A percentile compares a stretch with the other conserved stretches of the same genome.
phyloP scores from a whole-genome alignment of 2,888 invertebrate genomes.

The Meliscaeva auricollis region DNA sequence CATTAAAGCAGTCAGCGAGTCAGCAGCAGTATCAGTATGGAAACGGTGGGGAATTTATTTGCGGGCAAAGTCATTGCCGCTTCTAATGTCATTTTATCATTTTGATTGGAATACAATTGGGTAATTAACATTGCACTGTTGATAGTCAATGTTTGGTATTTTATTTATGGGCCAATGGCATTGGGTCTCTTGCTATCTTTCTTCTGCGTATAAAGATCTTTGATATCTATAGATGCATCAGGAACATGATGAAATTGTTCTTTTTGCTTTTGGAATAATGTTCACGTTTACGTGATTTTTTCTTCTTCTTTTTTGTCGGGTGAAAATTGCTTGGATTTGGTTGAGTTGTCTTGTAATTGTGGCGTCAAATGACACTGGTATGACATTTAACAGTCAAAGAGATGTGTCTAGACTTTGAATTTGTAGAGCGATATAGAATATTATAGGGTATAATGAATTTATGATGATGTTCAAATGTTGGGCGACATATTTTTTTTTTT shows the following conservation, averaged over 20 bases:
- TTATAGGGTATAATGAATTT: conserved; percentile 53
- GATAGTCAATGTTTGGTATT: conserved; percentile 72
- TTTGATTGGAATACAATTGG: conserved; percentile 76
- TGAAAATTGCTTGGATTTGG: conserved; percentile 59
- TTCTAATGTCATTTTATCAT: conserved; percentile 76
- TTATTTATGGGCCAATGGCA: conserved; percentile 75
- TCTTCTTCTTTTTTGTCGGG: not conserved
- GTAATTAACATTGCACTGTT: conserved; percentile 75
- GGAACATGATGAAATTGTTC: not conserved
- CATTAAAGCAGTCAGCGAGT: not conserved
- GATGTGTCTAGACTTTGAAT: conserved; percentile 59
- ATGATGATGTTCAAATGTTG: conserved; percentile 44
- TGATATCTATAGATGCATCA: not conserved
- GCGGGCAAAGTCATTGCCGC: conserved; percentile 75
- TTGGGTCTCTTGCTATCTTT: conserved; percentile 30
- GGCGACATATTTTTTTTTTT: not conserved
- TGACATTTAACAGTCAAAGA: conserved; percentile 62
- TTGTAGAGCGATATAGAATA: not conserved
- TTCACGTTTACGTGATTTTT: conserved; percentile 6
- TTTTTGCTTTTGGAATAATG: not conserved
- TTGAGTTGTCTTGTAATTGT: conserved; percentile 73
- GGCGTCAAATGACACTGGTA: conserved; percentile 70
- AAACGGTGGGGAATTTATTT: conserved; percentile 67
- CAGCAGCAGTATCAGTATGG: conserved; percentile 12
- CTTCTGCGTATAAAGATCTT: not conserved